Evolutionary conservation across 1,140 invertebrate species (phyloP).

Genomic region (Ptiloglossa arizonensis): DNA sequence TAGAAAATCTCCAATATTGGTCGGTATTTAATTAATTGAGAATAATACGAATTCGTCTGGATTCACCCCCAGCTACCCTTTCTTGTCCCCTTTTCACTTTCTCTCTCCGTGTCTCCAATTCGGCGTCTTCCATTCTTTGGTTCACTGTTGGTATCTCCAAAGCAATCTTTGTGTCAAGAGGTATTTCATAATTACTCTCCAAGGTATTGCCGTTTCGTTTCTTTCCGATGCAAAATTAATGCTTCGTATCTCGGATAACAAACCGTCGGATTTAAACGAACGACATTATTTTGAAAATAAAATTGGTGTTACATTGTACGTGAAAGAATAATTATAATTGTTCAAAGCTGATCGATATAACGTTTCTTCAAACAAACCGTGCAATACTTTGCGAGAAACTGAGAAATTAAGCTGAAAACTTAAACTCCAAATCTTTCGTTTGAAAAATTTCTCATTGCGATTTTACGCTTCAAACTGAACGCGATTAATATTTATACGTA

Average conservation of each 20-base stretch:
- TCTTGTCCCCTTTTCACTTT: conserved; percentile 28
- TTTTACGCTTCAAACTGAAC: too few species aligned
- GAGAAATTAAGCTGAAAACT: too few species aligned
- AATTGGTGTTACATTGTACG: too few species aligned
- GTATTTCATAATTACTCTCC: conserved; percentile 56
- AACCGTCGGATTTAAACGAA: background rate
- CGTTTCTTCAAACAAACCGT: too few species aligned
- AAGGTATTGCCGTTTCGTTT: background rate
- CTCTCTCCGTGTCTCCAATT: conserved; percentile 37
- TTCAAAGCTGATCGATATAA: too few species aligned
- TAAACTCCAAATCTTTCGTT: too few species aligned
- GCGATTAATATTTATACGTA: too few species aligned
- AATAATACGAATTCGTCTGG: conserved; percentile 67
- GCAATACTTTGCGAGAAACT: too few species aligned
- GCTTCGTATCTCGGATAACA: background rate
- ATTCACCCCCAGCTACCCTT: conserved; percentile 11
- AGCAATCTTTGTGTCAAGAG: conserved; percentile 31
- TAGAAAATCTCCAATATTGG: conserved; percentile 32
- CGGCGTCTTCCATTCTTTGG: conserved; percentile 18
- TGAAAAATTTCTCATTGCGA: too few species aligned
- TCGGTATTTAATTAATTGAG: conserved; percentile 72
- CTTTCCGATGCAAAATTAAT: background rate
- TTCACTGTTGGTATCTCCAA: conserved; percentile 46
- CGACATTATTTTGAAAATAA: background rate
- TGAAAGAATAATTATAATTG: too few species aligned